These are phyloP conservation scores for Fragum whitleyi DNA, from an alignment of 2,888 invertebrate species.

Conservation along the genomic window DNA sequence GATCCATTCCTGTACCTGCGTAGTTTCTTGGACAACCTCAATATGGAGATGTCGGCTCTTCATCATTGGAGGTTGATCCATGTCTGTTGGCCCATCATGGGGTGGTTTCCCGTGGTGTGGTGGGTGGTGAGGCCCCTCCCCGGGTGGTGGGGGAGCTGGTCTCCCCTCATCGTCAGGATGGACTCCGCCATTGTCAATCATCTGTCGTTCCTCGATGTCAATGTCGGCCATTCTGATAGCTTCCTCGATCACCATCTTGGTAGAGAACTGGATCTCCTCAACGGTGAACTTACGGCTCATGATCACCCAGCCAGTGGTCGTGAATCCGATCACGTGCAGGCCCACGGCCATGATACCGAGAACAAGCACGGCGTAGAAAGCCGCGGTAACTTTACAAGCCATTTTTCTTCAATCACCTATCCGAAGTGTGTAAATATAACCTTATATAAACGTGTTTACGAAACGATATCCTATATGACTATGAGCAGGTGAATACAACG, in stretches of 20 bases:
- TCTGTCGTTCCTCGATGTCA: not conserved
- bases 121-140: not conserved
- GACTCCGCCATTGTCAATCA: not conserved
- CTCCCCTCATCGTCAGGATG: not conserved
- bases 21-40: constrained; percentile 29
- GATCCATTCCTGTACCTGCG: constrained; percentile 29
- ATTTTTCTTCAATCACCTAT: not conserved
- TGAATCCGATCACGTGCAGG: constrained; percentile 43
- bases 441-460: constrained; percentile 20
- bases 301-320: constrained; percentile 50
- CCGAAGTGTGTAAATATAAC: not conserved
- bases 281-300: constrained; percentile 34
- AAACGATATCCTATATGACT: not conserved
- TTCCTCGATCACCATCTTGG: not conserved
- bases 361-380: constrained; percentile 29
- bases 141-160: not conserved
- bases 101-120: constrained; percentile 8
- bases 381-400: constrained; percentile 3
- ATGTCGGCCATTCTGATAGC: not conserved
- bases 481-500: not conserved
- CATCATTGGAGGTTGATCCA: not conserved
- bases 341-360: constrained; percentile 37
- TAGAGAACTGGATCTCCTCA: not conserved
- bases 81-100: not conserved
- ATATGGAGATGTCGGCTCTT: not conserved